Evolutionary conservation across 1,140 invertebrate genomes (phyloP).

Genomic region (Formica exsecta): DNA sequence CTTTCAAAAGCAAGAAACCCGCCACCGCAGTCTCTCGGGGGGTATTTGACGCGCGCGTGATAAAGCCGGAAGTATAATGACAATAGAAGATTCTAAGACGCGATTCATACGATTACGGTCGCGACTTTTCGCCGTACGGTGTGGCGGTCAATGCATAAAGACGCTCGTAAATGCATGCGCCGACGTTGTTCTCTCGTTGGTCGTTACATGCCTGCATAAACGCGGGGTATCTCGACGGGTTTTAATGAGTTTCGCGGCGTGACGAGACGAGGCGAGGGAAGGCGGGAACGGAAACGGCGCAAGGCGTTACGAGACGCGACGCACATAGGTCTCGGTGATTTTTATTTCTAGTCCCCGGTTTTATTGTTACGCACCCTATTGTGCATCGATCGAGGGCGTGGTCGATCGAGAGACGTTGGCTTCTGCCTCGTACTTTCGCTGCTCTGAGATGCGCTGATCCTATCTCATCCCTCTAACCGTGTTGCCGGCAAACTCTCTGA

Average conservation of each 20-base stretch:
- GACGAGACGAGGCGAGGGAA: neutral
- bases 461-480: conserved; percentile 45
- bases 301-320: conserved; percentile 40
- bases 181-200: conserved; percentile 64
- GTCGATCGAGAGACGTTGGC: conserved; percentile 43
- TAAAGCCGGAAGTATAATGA: conserved; percentile 12
- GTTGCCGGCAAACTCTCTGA: conserved; percentile 27
- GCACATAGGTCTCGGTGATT: conserved; percentile 39
- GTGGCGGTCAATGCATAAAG: conserved; percentile 40
- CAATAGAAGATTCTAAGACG: conserved; percentile 11
- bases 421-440: conserved; percentile 46
- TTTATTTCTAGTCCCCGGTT: conserved; percentile 46
- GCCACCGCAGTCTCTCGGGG: neutral
- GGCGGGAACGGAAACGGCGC: conserved; percentile 28
- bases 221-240: conserved; percentile 60
- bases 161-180: conserved; percentile 55
- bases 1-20: neutral
- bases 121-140: conserved; percentile 1
- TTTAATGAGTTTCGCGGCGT: conserved; percentile 68
- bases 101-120: conserved; percentile 25
- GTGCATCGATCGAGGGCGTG: conserved; percentile 60
- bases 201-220: conserved; percentile 71
- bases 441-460: conserved; percentile 14
- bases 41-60: neutral
- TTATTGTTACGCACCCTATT: conserved; percentile 56